A percentile compares a stretch with the other conserved stretches of the same genome.
Evolutionary conservation across 30 jellyfish, hydroid and myxozoan genomes (phyloP).

Genomic region (Nemopilema nomurai): DNA sequence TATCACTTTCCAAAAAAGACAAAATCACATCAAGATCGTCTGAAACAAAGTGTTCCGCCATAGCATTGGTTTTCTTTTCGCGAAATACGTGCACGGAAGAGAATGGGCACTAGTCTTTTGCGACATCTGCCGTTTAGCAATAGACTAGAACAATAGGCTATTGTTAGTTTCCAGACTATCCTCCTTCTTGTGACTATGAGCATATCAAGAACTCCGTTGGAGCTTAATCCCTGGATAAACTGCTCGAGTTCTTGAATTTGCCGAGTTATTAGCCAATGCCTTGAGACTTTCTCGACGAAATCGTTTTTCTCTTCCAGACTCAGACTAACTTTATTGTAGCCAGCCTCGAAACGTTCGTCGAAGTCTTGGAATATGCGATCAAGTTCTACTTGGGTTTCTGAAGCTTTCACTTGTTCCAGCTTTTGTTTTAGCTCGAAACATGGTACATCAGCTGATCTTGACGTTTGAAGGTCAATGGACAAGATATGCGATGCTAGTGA

Average conservation of each 20-base stretch:
- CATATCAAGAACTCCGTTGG: constrained; percentile 25
- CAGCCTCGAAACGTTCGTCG: constrained; percentile 44
- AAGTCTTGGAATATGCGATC: constrained; percentile 1
- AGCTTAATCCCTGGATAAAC: constrained; percentile 14
- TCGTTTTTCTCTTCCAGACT: not conserved
- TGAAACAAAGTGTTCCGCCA: not conserved
- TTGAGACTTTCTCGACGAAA: not conserved
- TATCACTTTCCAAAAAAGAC: not conserved
- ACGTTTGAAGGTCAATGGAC: constrained; percentile 5
- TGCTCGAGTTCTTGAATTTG: constrained; percentile 24
- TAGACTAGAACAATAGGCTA: not conserved
- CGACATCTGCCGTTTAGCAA: not conserved
- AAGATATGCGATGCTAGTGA: constrained; percentile 17
- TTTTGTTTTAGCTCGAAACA: constrained; percentile 10
- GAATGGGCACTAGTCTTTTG: not conserved
- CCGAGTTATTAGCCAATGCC: constrained; percentile 14
- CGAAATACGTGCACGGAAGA: not conserved
- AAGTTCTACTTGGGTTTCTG: constrained; percentile 29
- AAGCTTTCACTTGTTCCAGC: not conserved
- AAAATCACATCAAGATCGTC: not conserved
- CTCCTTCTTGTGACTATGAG: not conserved
- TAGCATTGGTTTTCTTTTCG: not conserved
- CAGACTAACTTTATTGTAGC: constrained; percentile 20
- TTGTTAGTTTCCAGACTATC: not conserved
- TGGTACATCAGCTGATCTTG: constrained; percentile 5